Percentiles rank a stretch among this genome's conserved stretches.
Evolutionary conservation across 2,888 invertebrate genomes (phyloP).

Genomic region (Oasisia sp.): DNA sequence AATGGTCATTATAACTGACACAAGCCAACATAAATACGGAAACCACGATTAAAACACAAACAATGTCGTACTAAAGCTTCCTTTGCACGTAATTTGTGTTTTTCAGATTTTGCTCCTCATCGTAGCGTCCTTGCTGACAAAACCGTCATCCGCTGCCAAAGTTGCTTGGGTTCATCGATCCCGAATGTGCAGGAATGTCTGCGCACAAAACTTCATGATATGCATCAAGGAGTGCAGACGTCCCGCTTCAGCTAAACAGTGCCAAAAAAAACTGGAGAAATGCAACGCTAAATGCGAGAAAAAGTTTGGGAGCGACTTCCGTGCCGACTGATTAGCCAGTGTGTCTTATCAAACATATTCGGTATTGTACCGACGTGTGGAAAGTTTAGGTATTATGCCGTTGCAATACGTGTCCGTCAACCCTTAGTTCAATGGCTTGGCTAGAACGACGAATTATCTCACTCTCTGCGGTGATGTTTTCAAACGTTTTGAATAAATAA

Average conservation of each 20-base stretch:
- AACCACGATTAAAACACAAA: background rate
- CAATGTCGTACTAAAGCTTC: background rate
- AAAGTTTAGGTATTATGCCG: background rate
- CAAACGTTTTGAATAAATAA: too few relatives aligned
- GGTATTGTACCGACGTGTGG: background rate
- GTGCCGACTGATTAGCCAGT: background rate
- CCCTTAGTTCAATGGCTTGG: too few relatives aligned
- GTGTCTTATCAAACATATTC: background rate
- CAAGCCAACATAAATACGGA: background rate
- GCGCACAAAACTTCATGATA: background rate
- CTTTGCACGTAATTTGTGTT: background rate
- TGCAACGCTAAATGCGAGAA: background rate
- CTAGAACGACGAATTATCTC: too few relatives aligned
- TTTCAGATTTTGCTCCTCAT: background rate
- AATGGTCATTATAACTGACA: background rate
- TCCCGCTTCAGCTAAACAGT: background rate
- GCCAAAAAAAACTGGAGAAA: background rate
- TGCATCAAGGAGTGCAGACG: background rate
- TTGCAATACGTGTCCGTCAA: too few relatives aligned
- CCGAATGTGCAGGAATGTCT: background rate
- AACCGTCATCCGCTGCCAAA: background rate
- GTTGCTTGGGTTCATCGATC: background rate
- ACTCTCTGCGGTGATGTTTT: too few relatives aligned
- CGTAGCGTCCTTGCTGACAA: background rate
- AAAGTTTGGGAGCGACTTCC: background rate